Conservation (phyloP, 2,113 vertebrate species). For the Lichenostomus cassidix region DNA sequence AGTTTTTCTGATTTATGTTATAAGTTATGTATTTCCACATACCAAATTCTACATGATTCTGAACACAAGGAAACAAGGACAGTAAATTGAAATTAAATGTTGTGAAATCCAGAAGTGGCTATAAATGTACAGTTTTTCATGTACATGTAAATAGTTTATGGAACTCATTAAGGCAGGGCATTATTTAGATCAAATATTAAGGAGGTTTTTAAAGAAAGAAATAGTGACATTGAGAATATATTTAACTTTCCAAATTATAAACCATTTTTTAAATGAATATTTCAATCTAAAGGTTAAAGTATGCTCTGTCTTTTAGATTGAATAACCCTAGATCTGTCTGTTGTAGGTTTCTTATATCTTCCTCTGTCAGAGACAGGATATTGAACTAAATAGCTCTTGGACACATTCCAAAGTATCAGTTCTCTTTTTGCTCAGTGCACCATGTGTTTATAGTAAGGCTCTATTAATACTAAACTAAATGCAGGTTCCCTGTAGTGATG, state of each 20-base stretch:
- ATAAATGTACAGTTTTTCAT: neutral
- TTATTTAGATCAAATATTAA: neutral
- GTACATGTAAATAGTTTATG: neutral
- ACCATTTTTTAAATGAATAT: neutral
- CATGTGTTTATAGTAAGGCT: slow-evolving; percentile 3
- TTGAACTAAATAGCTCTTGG: neutral
- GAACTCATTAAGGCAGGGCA: neutral
- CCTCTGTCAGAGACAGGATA: neutral
- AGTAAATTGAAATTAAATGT: neutral
- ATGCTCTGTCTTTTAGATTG: neutral
- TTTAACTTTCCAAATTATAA: neutral
- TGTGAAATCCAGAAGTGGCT: neutral
- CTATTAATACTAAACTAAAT: neutral
- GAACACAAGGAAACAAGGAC: neutral
- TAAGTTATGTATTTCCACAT: neutral
- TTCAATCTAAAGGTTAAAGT: neutral
- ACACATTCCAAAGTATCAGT: neutral
- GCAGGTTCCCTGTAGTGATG: neutral
- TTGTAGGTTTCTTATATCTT: neutral
- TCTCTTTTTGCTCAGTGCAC: neutral
- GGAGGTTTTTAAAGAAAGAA: neutral
- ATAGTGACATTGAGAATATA: neutral
- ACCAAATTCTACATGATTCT: neutral
- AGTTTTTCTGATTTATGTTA: neutral
- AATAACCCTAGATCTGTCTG: neutral